Base-by-base conservation (phyloP, 2,113 vertebrate genomes). In the Cottus gobio region DNA sequence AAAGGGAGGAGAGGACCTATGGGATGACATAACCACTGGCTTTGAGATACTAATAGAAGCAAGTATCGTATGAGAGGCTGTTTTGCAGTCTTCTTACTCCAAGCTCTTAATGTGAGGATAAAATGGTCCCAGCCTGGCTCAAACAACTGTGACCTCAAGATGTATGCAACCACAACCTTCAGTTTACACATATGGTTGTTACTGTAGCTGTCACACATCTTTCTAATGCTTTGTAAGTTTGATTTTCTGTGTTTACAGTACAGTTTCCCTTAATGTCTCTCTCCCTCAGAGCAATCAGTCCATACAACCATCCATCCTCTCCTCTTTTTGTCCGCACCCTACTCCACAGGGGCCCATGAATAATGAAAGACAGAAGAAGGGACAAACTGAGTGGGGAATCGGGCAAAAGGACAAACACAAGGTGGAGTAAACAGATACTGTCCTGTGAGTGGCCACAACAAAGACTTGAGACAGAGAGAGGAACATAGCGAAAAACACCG, bases 291-390 rank as follows among this genome's bases (percentile, higher is more conserved):
- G 81, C 34, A 66, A 60, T 84, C 81, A 50, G 42, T 83, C 77
- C 68, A 75, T 46, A 74, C 72, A 69, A 31, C 48, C 39, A 67
- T 77, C 87, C 46, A 75, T 79, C 78, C 58, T 71, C 67, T 78
- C 76, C 44, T 85, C 36, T 79, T 82, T 76, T 56, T 67, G 70
- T 84, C 36, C 71, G 68, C 58, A 16, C 20, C 50, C 31, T 72
- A 1, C 72, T 76, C 82, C 52, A 61, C 71, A 71, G 79, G 75
- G 69, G 71, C 26, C 4, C 72, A 91, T 93, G 62, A 91, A 91
- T 91, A 90, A 91, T 90, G 31, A 60, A 88, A 74, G 58, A 83
- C 63, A 79, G 34, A 66, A 52, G 71, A 81, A 60, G 3, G 42
- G 57, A 72, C 62, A 79, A 50, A 78, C 11, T 1, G 34, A 56